phyloP scores from a whole-genome alignment of 2,888 invertebrate species.

The Litoditis marina region DNA sequence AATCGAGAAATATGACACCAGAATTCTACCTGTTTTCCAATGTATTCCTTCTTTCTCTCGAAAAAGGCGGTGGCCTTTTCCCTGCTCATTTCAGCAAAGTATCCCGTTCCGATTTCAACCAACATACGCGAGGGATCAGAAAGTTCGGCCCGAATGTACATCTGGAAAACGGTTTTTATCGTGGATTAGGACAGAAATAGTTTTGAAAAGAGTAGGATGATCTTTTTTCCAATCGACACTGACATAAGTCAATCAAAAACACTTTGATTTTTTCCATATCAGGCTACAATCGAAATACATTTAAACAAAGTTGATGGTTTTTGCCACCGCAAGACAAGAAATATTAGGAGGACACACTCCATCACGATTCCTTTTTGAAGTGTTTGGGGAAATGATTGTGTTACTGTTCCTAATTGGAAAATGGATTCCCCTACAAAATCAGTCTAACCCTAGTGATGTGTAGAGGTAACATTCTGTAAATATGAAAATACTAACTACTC shows the following conservation, averaged over 20 bases:
- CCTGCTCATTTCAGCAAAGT: slow-evolving; percentile 85
- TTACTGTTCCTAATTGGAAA: too few relatives aligned
- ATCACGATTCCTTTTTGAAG: too few relatives aligned
- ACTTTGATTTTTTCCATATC: too few relatives aligned
- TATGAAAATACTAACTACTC: background rate
- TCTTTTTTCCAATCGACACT: too few relatives aligned
- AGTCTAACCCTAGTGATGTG: slow-evolving; percentile 12
- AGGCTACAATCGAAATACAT: background rate
- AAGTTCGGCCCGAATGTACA: slow-evolving; percentile 90
- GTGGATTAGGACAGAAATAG: slow-evolving; percentile 13
- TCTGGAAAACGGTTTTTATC: slow-evolving; percentile 68
- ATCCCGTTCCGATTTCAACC: slow-evolving; percentile 93
- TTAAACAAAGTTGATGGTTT: background rate
- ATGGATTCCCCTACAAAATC: too few relatives aligned
- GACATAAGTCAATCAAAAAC: too few relatives aligned
- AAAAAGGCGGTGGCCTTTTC: slow-evolving; percentile 85
- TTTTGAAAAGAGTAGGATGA: background rate
- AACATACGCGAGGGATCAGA: slow-evolving; percentile 81
- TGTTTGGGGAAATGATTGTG: too few relatives aligned
- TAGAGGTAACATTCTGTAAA: background rate
- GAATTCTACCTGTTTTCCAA: slow-evolving; percentile 79
- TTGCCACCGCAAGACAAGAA: too few relatives aligned
- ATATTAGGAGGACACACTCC: too few relatives aligned
- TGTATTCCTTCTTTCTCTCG: slow-evolving; percentile 82
- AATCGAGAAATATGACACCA: too few relatives aligned